These are phyloP conservation scores for Oncorhynchus masou DNA, from an alignment of 2,113 vertebrate genomes.

Conservation along the genomic window DNA sequence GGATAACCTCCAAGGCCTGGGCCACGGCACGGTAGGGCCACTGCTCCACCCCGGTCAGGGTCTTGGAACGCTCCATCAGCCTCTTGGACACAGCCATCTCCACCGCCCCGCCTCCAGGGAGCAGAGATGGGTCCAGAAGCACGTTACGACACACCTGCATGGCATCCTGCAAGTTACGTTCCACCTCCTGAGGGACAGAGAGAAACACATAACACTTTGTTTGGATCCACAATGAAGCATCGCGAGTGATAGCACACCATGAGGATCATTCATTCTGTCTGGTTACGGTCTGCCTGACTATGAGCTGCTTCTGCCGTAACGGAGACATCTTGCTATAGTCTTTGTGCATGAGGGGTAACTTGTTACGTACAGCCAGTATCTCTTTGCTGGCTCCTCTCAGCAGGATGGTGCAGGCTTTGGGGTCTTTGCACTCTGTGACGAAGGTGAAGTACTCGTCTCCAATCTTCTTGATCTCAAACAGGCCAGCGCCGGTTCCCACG, in stretches of 20 bases:
- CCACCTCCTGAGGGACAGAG: slow-evolving; percentile 76
- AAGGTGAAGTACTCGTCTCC: slow-evolving; percentile 89
- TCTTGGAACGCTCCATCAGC: slow-evolving; percentile 79
- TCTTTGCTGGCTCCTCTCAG: slow-evolving; percentile 88
- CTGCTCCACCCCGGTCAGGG: slow-evolving; percentile 84
- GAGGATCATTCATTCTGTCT: too few relatives aligned
- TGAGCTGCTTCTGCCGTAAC: too few relatives aligned
- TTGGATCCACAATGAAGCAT: neutral
- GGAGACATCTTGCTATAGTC: neutral
- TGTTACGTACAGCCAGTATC: slow-evolving; percentile 77
- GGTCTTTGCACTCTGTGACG: slow-evolving; percentile 86
- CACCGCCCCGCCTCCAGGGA: slow-evolving; percentile 75
- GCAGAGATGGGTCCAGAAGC: slow-evolving; percentile 79
- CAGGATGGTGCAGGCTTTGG: slow-evolving; percentile 86
- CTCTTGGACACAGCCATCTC: slow-evolving; percentile 85
- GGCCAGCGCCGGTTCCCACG: slow-evolving; percentile 79
- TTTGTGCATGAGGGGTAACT: neutral
- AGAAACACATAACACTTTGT: neutral
- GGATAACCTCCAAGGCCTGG: slow-evolving; percentile 85
- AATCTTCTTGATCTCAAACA: slow-evolving; percentile 88
- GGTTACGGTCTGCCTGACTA: too few relatives aligned
- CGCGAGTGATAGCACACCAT: too few relatives aligned
- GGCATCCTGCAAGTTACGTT: slow-evolving; percentile 87
- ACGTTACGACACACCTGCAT: slow-evolving; percentile 89
- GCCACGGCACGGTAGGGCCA: slow-evolving; percentile 86